Base-by-base conservation (phyloP, 2,113 vertebrate genomes). In the Terrapene triunguis region DNA sequence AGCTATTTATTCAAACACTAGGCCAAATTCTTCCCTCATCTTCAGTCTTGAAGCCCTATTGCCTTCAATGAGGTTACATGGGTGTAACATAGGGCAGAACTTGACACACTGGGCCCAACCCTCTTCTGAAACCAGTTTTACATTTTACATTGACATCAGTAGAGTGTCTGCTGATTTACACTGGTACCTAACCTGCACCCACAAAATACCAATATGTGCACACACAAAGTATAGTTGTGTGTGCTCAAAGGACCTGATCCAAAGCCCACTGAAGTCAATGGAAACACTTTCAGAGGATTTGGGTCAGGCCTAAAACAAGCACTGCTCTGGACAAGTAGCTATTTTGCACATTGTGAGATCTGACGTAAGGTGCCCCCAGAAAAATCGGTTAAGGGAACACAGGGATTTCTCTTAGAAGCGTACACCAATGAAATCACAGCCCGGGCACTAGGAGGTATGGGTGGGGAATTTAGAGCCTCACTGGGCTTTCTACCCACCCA, bases 1-100 rank as follows among this genome's bases (percentile, higher is more conserved):
- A 92, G n/a, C 42, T 2, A 2, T 48, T 76, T 85, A 96, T 51
- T 93, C 16, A 88, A 97, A 88, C 11, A 86, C 10, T 1, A 4
- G 80, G 81, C 3, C 12, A 89, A 91, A 89, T 35, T 93, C 1
- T 84, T 50, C 65, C 7, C 25, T 21, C 59, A 48, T 62, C 79
- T 95, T 89, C 78, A 89, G 54, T 25, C 32, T 38, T 72, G 65
- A 38, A 38, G 16, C 16, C n/a, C n/a, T 8, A 1, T 82, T 47
- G 54, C 72, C 79, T 88, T 29, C 76, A 76, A 5, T 22, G 42
- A 59, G 27, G 13, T 82, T 89, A 82, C 59, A 65, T 21, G 16
- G 90, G 85, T 10, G 10, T 69, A 92, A 54, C 1, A 2, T 87
- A 72, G 4, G 87, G 35, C 16, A 85, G 38, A 84, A 92, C 5